Percentiles rank a stretch among this genome's conserved stretches.
phyloP scores from a whole-genome alignment of 2,797 vertebrate species.

The Poeciliopsis paucimaculata region DNA sequence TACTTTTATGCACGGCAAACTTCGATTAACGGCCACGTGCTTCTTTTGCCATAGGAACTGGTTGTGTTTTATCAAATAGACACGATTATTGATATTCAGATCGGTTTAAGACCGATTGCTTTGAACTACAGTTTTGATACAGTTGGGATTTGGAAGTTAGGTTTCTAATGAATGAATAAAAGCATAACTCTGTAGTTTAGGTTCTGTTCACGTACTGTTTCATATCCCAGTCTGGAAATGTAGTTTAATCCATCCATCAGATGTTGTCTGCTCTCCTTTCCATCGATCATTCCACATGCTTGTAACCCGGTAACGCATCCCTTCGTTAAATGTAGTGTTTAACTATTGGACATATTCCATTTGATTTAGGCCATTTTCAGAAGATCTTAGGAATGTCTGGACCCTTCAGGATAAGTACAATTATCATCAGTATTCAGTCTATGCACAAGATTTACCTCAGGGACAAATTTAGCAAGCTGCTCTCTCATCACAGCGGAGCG shows the following conservation, averaged over 20 bases:
- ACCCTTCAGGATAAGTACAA: no score
- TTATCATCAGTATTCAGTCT: no score
- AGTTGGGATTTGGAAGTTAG: conserved; percentile 6
- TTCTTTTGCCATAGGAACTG: not conserved
- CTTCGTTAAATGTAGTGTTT: no score
- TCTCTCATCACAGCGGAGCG: no score
- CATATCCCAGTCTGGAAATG: not conserved
- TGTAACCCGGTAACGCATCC: no score
- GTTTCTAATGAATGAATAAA: conserved; percentile 1
- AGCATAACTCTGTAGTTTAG: not conserved
- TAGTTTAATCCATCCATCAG: not conserved
- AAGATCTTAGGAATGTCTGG: no score
- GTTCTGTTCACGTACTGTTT: no score
- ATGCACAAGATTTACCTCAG: no score
- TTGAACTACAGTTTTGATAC: conserved; percentile 12
- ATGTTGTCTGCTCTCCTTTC: not conserved
- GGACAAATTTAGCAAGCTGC: no score
- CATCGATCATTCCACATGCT: not conserved
- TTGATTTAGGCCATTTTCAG: no score
- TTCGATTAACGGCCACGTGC: not conserved
- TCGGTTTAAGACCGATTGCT: conserved; percentile 17
- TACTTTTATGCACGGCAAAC: conserved; percentile 13
- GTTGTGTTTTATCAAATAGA: conserved; percentile 17
- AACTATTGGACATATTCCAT: no score
- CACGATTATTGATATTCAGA: conserved; percentile 7